Conservation (phyloP, 2,888 invertebrate genomes). For the Ophraella communa region DNA sequence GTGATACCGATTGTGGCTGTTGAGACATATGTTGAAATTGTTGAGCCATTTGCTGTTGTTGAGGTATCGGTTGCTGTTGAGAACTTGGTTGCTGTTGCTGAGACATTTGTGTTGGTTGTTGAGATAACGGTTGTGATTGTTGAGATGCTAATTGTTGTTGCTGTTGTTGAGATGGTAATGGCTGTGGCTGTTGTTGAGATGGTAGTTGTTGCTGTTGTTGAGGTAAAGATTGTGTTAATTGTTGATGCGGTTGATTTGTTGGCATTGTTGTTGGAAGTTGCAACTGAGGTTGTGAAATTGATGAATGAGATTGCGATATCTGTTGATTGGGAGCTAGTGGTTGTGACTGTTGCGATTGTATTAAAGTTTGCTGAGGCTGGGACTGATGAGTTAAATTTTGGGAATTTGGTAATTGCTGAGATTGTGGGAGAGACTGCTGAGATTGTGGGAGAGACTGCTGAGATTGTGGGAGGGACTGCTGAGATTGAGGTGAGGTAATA, state of each 20-base stretch:
- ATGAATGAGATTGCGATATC: background rate
- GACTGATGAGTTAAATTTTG: constrained; percentile 6
- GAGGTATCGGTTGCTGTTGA: background rate
- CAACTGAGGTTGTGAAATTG: constrained; percentile 5
- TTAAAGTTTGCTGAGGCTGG: constrained; percentile 48
- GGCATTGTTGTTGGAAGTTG: constrained; percentile 29
- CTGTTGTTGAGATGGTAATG: constrained; percentile 21
- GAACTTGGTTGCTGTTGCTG: background rate
- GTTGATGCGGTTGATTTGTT: constrained; percentile 11
- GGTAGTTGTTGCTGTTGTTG: constrained; percentile 3
- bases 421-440: background rate
- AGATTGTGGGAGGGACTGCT: constrained; percentile 3
- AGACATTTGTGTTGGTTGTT: constrained; percentile 9
- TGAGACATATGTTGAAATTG: too few species aligned
- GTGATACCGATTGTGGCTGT: background rate
- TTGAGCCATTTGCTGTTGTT: too few species aligned
- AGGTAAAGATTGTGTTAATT: background rate
- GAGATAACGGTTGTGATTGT: background rate
- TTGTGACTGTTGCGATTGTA: constrained; percentile 6
- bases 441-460: constrained; percentile 1
- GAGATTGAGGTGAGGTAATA: constrained; percentile 4
- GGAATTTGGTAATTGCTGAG: background rate
- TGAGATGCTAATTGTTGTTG: background rate
- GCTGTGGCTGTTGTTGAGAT: background rate
- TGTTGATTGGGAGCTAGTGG: background rate